Evolutionary conservation across 2,797 vertebrate species (phyloP), one percentile per base, ranked within the genome.

Genomic region (Chelon auratus): DNA sequence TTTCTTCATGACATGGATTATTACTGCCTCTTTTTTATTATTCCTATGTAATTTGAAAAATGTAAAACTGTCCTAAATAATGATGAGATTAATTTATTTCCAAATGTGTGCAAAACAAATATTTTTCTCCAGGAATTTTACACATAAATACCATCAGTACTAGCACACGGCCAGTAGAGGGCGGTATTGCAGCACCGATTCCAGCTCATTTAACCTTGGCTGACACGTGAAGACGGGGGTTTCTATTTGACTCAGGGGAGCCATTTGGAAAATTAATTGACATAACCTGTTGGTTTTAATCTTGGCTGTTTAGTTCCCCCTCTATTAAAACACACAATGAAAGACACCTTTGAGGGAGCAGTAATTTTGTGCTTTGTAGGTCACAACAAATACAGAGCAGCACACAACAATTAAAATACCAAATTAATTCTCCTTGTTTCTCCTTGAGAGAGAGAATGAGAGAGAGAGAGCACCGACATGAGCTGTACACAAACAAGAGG

Each of bases 101-200:
- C 9, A 68, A 45, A 45, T 57, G 60, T 65, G 1, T 54, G 24
- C 3, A 39, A 14, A 20, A 22, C 11, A 60, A 37, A 57, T 45
- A 47, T 17, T 60, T 22, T 45, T 4, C 40, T 10, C 2, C 1
- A 18, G 67, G 0, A 9, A 43, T 37, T 51, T 2, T 8, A 42
- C 20, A 26, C 24, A 26, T 26, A 12, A 4, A 51, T 7, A 11
- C 11, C 11, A 9, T 24, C 9, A 77, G 6, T 80, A 68, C 14
- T 13, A 1, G 0, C 0, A 0, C 36, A 0, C 0, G 1, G 40
- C 86, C 92, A 89, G 88, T 80, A 92, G 93, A 88, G 88, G 86
- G 82, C 0, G 30, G 3, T 67, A 68, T 55, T 30, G 22, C 3
- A 47, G 33, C 26, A 47, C 13, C 10, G 15, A 47, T 37, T 48